Evolutionary conservation across 2,797 vertebrate species (phyloP).

Genomic region (Ctenopoma multispine): DNA sequence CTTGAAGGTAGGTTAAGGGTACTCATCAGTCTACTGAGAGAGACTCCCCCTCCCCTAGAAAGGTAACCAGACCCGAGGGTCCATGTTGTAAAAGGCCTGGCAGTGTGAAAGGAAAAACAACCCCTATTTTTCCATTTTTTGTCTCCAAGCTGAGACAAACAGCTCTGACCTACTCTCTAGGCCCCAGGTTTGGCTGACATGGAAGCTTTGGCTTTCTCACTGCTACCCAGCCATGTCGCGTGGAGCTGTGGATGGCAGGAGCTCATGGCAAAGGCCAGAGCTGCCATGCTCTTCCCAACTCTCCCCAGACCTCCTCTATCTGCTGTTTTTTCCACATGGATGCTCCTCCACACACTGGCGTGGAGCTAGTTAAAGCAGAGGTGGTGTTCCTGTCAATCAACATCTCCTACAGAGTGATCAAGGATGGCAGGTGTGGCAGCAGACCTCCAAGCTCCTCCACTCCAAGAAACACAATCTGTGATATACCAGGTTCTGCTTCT

Average conservation of each 20-base stretch:
- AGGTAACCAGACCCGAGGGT: conserved; percentile 71
- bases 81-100: conserved; percentile 72
- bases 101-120: conserved; percentile 76
- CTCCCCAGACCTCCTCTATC: conserved; percentile 20
- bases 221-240: conserved; percentile 83
- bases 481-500: conserved; percentile 38
- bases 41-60: conserved; percentile 44
- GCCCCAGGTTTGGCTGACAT: conserved; percentile 73
- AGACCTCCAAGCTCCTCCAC: conserved; percentile 46
- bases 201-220: conserved; percentile 77
- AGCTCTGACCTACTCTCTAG: conserved; percentile 76
- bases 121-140: conserved; percentile 80
- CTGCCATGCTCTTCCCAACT: conserved; percentile 73
- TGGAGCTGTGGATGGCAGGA: conserved; percentile 72
- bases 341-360: conserved; percentile 41
- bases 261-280: conserved; percentile 71
- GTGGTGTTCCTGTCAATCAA: conserved; percentile 75
- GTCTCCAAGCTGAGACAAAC: conserved; percentile 68
- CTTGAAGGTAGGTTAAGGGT: conserved; percentile 39
- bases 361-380: conserved; percentile 58
- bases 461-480: conserved; percentile 60
- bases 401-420: conserved; percentile 45
- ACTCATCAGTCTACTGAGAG: conserved; percentile 44
- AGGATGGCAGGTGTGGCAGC: conserved; percentile 69
- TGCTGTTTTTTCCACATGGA: conserved; percentile 70